Conservation (phyloP, 2,113 vertebrate genomes). For the Guaruba guarouba region DNA sequence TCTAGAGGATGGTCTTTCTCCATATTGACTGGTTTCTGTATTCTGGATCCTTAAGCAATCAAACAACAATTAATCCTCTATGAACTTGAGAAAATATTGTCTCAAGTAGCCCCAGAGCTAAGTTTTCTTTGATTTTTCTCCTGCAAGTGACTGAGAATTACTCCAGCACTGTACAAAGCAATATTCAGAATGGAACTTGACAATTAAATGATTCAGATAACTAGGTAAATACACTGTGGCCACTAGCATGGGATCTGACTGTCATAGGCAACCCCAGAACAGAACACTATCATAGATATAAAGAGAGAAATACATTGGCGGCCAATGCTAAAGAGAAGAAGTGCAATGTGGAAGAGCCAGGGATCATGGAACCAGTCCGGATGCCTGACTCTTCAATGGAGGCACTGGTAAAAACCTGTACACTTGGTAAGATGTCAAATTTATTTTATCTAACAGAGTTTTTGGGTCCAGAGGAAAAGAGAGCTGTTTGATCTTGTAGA, state of each 20-base stretch:
- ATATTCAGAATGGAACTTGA: not conserved
- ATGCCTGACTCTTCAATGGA: not conserved
- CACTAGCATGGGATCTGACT: not conserved
- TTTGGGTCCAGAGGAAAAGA: not conserved
- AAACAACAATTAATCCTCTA: not conserved
- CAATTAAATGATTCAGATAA: not conserved
- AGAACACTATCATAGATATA: not conserved
- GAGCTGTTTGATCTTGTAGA: not conserved
- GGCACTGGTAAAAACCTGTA: not conserved
- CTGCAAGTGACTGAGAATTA: not conserved
- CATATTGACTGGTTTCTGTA: not conserved
- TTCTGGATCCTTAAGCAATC: not conserved
- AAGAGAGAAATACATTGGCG: not conserved
- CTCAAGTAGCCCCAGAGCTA: not conserved
- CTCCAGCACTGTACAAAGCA: not conserved
- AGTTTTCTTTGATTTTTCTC: not conserved
- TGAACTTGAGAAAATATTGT: not conserved
- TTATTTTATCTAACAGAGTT: not conserved
- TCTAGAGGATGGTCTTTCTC: not conserved
- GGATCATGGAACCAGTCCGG: not conserved
- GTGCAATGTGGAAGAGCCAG: accelerated
- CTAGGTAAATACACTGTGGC: not conserved
- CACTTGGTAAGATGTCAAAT: not conserved
- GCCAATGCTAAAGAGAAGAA: not conserved
- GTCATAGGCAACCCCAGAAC: not conserved